Evolutionary conservation across 2,797 vertebrate species (phyloP), one percentile per base, ranked within the genome.

Genomic region (Dromococcyx pavoninus): DNA sequence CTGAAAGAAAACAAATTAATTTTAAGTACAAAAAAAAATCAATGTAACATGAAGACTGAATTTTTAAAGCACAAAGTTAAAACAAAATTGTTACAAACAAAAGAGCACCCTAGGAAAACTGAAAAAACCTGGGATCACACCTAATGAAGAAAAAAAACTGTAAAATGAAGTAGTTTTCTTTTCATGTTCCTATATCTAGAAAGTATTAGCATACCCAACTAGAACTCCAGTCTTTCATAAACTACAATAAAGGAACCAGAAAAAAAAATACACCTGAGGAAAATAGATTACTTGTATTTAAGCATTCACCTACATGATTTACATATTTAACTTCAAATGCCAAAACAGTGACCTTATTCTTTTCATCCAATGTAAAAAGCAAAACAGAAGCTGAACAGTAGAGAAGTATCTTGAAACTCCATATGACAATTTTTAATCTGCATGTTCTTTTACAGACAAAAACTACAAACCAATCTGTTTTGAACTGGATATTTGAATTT

Each of bases 1-100:
- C 94, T 96, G 96, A 93, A 96, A 96, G 78, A 96, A 87, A 96
- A 95, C 69, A 94, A 96, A 95, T 94, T 87, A 73, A 65, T 86
- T 92, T 94, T 96, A 93, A 89, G 95, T 92, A 93, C 5, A 32
- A 78, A 89, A 95, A 70, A 89, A 50, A 16, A 67, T 9, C 60
- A 75, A 27, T 3, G 33, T 53, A 81, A 79, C 5, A 39, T 0
- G 1, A 84, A 67, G 50, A 91, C 44, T 67, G 71, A 87, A 73
- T 78, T 87, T 65, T 74, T 77, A 82, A 70, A 92, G 53, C 53
- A 89, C 33, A 91, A 66, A 27, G 4, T 5, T 27, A 81, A 62
- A 11, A 67, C 22, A 75, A 82, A 88, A 66, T 1, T 43, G 12
- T 12, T 41, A 10, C 4, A 6, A 82, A 33, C 43, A 78, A 81